These are phyloP conservation scores for Uria lomvia DNA, from an alignment of 2,113 vertebrate species.

Conservation along the genomic window DNA sequence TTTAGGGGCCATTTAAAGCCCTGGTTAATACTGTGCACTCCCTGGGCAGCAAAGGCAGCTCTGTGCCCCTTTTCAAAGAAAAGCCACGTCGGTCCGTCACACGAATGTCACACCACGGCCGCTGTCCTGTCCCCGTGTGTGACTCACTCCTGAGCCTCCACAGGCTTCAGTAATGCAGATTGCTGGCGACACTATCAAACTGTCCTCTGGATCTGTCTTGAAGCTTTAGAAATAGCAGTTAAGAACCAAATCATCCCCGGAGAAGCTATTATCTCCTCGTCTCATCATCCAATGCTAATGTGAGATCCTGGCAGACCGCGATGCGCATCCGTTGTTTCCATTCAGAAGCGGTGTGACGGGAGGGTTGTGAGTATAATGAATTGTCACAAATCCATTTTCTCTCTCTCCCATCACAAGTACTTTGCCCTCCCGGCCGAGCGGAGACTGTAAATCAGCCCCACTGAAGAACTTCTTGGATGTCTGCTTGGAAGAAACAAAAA, in stretches of 20 bases:
- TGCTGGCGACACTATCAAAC: background rate
- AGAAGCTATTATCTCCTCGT: background rate
- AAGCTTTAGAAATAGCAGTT: background rate
- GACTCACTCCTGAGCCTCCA: background rate
- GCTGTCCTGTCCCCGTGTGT: background rate
- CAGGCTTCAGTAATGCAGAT: background rate
- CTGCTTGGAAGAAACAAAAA: background rate
- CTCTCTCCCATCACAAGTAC: background rate
- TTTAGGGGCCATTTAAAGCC: background rate
- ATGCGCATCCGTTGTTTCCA: rapidly evolving
- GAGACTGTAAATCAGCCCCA: background rate
- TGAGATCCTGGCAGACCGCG: background rate
- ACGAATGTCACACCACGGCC: background rate
- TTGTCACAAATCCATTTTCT: background rate
- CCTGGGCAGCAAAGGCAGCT: background rate
- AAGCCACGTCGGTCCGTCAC: background rate
- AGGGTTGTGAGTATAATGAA: background rate
- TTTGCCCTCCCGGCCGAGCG: background rate
- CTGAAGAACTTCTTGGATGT: background rate
- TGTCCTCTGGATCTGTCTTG: background rate
- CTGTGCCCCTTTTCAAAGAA: background rate
- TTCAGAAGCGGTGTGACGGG: background rate
- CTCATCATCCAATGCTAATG: background rate
- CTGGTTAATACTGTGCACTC: rapidly evolving
- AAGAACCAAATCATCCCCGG: background rate